Base-by-base conservation (phyloP, 37 sponge, comb jelly and placozoan species). In the Agelas oroides region DNA sequence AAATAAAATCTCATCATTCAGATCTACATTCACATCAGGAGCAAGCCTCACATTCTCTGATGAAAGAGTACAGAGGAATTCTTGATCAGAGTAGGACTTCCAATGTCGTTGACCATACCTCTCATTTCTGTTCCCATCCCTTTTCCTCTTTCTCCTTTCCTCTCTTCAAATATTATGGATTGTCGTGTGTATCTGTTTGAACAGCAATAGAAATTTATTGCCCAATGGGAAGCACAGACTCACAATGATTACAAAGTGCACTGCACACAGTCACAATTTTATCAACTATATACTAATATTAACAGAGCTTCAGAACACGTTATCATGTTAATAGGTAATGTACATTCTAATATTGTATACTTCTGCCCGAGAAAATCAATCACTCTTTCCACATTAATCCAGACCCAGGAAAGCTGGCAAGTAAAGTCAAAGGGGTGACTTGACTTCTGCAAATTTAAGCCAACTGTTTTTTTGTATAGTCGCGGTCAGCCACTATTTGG, bases 371-470 rank as follows among this genome's bases (percentile, higher is more conserved):
- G 57, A n/a, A 60, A 53, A 31, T 82, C 87, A 73, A 91, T 91
- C 3, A 91, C 84, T 12, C 92, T 21, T 72, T 91, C 87, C 30
- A 91, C 81, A 87, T 91, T 87, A 54, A 91, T 91, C 3, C 92
- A 54, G 14, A 91, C 71, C 18, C 84, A 52, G 27, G 84, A 80
- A 0, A 91, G 31, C 32, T 81, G 55, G 25, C 84, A 53, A 18
- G 88, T 19, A 53, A 21, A 21, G n/a, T 92, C 92, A 40, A 24
- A 88, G 65, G 15, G 92, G 89, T 0, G 76, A 6, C 38, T 77
- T 75, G 12, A 92, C 75, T 70, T 74, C 38, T 5, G 89, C 88
- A 73, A 84, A 75, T 30, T 33, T 71, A 56, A 82, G 65, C 18
- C 79, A 78, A 83, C 66, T 14, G n/a, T n/a, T n/a, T n/a, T n/a